Evolutionary conservation across 2,797 vertebrate genomes (phyloP), one percentile per base, ranked within the genome.

Genomic region (Acanthopagrus latus): DNA sequence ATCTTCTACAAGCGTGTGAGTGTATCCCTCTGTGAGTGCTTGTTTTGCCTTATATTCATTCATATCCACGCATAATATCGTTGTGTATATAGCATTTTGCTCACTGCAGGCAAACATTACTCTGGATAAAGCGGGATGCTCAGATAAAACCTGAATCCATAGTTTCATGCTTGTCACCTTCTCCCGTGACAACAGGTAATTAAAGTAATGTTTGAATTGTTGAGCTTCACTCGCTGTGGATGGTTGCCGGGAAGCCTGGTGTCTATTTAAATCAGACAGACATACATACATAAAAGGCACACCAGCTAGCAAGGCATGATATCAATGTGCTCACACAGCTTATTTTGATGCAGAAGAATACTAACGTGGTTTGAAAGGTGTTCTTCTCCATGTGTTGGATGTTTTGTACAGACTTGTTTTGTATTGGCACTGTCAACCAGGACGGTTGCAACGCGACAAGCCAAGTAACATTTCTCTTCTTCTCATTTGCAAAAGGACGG

Each of bases 281-380:
- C 27, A 20, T 23, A 33, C 12, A n/a, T n/a, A 5, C 7, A 46
- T 9, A n/a, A 67, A 48, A 33, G 1, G 74, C 6, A 44, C 10
- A 51, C 38, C n/a, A 51, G 81, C 25, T 10, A 27, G 57, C 17
- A 66, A 68, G 64, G 74, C 7, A 41, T 71, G 74, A 38, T 65
- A 55, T 67, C 71, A 41, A 33, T 57, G 55, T 62, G n/a, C 47
- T 66, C 29, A 27, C 27, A 64, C 65, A 46, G 74, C 74, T 79
- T 71, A 62, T 74, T 73, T 75, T 79, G 82, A 89, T 67, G 76
- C 76, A 64, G 78, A 52, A 62, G 76, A 64, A 74, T 46, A 74
- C 21, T 74, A 81, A 86, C 8, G 9, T 8, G 58, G 17, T 64
- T 18, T 77, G 71, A 81, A 77, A 75, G 59, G 69, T 81, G 81